Conservation (phyloP, 2,113 vertebrate species). For the Xiphophorus couchianus region DNA sequence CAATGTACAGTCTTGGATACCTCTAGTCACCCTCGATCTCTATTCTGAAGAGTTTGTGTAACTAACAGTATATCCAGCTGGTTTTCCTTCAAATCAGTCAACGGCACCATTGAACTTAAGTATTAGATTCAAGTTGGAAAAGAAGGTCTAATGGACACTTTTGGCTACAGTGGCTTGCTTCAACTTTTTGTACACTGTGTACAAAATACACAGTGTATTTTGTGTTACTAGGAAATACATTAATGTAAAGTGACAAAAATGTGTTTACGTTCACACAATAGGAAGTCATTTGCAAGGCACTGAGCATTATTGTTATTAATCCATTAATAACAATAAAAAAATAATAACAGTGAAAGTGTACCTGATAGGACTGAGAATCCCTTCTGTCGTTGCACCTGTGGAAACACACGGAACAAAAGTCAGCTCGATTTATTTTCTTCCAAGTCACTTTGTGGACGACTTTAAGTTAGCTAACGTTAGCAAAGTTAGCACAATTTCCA, state of each 20-base stretch:
- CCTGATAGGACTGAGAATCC: conserved; percentile 97
- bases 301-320: no score
- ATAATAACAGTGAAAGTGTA: conserved; percentile 57
- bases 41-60: no score
- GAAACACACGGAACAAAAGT: conserved; percentile 35
- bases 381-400: conserved; percentile 96
- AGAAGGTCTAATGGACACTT: no score
- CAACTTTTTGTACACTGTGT: no score
- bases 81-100: no score
- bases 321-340: background rate
- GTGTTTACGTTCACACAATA: background rate
- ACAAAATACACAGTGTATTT: no score
- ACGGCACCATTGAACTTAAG: no score
- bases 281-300: background rate
- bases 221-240: background rate
- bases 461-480: conserved; percentile 29
- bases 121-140: no score
- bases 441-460: conserved; percentile 1
- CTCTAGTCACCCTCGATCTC: no score
- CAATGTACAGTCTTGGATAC: no score
- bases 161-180: no score
- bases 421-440: background rate
- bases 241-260: background rate
- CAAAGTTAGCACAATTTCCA: conserved; percentile 32
- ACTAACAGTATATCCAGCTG: no score